These are phyloP conservation scores for Mesoclemmys tuberculata DNA, from an alignment of 2,113 vertebrate species.

Conservation along the genomic window DNA sequence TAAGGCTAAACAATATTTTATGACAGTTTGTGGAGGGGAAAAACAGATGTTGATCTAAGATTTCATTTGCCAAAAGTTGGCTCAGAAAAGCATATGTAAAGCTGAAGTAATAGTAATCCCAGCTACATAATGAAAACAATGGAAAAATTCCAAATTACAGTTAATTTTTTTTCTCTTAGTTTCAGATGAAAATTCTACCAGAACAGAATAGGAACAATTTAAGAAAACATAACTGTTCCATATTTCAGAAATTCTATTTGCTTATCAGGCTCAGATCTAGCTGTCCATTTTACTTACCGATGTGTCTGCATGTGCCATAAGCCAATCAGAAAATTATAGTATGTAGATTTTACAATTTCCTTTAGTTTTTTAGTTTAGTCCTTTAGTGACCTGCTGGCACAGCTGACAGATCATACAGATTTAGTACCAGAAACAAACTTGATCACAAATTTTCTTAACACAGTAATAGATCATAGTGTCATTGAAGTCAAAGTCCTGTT, in stretches of 20 bases:
- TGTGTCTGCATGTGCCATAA: accelerated
- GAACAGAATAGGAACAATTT: not conserved
- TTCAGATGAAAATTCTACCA: not conserved
- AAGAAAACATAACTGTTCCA: not conserved
- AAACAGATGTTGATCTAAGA: conserved; percentile 50
- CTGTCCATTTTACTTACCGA: not conserved
- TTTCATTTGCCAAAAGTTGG: conserved; percentile 33
- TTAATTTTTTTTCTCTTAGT: not conserved
- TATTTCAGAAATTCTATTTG: conserved; percentile 15
- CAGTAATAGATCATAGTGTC: not conserved
- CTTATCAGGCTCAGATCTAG: not conserved
- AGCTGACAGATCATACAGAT: not conserved
- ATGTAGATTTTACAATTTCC: not conserved
- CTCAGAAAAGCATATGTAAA: not conserved
- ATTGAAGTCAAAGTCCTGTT: not conserved
- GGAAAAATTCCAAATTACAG: not conserved
- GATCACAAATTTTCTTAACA: not conserved
- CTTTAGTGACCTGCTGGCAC: not conserved
- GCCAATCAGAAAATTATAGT: not conserved
- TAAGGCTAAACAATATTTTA: conserved; percentile 15
- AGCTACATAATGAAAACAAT: conserved; percentile 20
- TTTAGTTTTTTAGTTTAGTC: not conserved
- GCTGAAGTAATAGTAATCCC: not conserved
- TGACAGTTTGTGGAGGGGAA: not conserved
- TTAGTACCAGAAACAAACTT: not conserved